Evolutionary conservation across 2,113 vertebrate species (phyloP).

Genomic region (Ginglymostoma cirratum): DNA sequence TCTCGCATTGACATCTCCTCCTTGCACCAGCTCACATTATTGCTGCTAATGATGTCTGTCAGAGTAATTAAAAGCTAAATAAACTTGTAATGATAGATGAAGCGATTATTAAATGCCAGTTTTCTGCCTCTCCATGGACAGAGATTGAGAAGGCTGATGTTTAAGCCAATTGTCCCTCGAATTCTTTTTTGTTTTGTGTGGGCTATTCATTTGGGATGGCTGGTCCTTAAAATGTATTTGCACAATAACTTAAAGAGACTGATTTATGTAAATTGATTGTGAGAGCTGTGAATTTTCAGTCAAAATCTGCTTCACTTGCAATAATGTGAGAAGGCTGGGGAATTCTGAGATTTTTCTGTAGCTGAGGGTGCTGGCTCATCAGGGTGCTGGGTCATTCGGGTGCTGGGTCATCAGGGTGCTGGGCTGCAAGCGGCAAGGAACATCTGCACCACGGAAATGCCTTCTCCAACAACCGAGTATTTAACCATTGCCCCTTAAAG

Average conservation of each 20-base stretch:
- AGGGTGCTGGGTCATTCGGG: no score
- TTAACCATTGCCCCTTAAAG: no score
- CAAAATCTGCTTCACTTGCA: background rate
- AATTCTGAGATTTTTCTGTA: no score
- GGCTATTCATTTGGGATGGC: no score
- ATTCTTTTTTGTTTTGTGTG: background rate
- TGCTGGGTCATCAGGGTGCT: no score
- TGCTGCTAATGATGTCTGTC: background rate
- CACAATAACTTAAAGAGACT: background rate
- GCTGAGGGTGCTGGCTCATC: no score
- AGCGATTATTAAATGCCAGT: background rate
- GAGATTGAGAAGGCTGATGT: background rate
- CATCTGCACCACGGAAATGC: no score
- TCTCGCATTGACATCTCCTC: background rate
- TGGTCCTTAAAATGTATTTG: background rate
- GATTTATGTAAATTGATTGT: background rate
- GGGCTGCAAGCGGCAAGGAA: no score
- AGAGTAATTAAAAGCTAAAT: constrained; percentile 1
- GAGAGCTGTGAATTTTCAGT: background rate
- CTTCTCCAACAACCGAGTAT: no score
- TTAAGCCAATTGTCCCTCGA: background rate
- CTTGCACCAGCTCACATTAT: background rate
- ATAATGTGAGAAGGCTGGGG: no score
- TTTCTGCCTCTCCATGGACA: background rate
- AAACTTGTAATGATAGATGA: background rate